Base-by-base conservation (phyloP, 2,888 invertebrate species). In the Cataglyphis rosenhaueri region DNA sequence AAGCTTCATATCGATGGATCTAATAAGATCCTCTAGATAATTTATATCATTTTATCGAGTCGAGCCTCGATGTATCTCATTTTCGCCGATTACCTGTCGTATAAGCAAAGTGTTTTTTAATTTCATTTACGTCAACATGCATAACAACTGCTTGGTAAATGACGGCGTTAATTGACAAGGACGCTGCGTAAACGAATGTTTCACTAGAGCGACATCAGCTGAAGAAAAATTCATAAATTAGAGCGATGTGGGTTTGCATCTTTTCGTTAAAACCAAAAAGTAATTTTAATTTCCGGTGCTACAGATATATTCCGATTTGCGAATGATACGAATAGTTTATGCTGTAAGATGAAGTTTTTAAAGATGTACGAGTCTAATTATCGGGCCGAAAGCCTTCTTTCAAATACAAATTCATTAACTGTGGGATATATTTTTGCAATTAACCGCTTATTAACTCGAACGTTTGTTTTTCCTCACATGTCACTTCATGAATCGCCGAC, bases 381-480 rank as follows among this genome's bases (percentile, higher is more conserved):
- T 52, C 4, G 32, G 2, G 8, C 4, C 12, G 21, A 21, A 70
- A 52, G 8, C 6, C 35, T 55, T 25, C 10, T 57, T 55, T 71
- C 2, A 0, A 1, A n/a, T 55, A 8, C 15, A 1, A 6, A 55
- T 2, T 73, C 38, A 66, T 82, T 57, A 61, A 44, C 55, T 55
- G 76, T 62, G 0, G 4, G 3, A 70, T 73, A 84, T 84, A 82
- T 81, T 55, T 82, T 82, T 61, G 9, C 6, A 52, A 73, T 82
- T 73, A 12, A 41, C 64, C 70, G 52, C 65, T 87, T 87, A 81
- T 87, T 87, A 81, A 57, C 38, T 65, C 76, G 81, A 76, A 76
- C 83, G 68, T 82, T 87, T 87, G 68, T 84, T 82, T 81, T 82
- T 71, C 66, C 25, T 76, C 70, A 38, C 76, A 61, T 74, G 74